phyloP scores from a whole-genome alignment of 2,113 vertebrate genomes.

The Anoura caudifer region DNA sequence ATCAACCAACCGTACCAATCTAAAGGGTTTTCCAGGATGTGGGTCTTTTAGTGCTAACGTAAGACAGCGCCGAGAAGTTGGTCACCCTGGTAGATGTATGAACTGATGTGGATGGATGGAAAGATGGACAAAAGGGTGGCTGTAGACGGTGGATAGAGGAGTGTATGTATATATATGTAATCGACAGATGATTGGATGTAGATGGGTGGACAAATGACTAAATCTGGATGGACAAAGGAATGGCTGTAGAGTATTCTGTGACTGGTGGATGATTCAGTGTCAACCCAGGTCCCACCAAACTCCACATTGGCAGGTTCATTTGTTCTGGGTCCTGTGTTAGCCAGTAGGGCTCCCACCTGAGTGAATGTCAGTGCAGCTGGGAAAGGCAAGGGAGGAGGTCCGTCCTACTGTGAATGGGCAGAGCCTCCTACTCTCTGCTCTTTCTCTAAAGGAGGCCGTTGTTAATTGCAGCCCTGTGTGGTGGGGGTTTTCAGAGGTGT shows the following conservation, averaged over 20 bases:
- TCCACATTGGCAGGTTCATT: not conserved
- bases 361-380: not conserved
- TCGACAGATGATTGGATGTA: not conserved
- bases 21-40: not conserved
- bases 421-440: not conserved
- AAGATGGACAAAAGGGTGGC: not conserved
- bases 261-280: not conserved
- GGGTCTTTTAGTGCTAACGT: not conserved
- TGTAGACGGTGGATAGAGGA: not conserved
- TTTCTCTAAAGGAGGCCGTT: not conserved
- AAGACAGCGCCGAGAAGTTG: not conserved
- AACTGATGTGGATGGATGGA: not conserved
- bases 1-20: not conserved
- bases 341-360: not conserved
- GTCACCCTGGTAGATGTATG: not conserved
- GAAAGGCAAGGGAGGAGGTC: not conserved
- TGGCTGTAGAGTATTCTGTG: not conserved
- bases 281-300: not conserved
- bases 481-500: not conserved
- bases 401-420: not conserved
- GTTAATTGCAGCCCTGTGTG: not conserved
- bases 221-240: not conserved
- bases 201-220: not conserved
- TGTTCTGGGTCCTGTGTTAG: not conserved
- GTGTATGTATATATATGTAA: not conserved